These are phyloP conservation scores for Probosciger aterrimus DNA, from an alignment of 2,113 vertebrate genomes.

Conservation along the genomic window DNA sequence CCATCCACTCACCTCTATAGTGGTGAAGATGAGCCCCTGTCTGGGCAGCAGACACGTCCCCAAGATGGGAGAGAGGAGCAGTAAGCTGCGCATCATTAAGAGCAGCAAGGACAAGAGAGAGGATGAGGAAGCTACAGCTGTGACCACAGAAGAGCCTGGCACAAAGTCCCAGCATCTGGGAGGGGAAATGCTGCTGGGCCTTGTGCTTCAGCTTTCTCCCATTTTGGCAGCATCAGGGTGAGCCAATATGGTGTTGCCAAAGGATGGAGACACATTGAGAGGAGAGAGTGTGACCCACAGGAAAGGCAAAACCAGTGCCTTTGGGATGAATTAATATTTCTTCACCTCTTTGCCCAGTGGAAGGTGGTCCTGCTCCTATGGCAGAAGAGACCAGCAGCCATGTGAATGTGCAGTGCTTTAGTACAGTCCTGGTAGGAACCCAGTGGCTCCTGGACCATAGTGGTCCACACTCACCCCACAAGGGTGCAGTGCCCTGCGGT, in stretches of 20 bases:
- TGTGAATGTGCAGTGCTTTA: neutral
- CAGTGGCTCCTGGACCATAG: neutral
- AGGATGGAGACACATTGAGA: neutral
- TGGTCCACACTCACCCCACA: fast-evolving
- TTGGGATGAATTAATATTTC: neutral
- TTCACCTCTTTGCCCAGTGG: neutral
- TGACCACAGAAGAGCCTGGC: neutral
- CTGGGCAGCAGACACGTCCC: neutral
- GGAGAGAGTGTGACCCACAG: too few relatives aligned
- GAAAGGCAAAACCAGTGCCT: neutral
- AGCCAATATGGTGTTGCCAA: neutral
- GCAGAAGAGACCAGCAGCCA: neutral
- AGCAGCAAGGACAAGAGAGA: neutral
- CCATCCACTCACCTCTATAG: neutral
- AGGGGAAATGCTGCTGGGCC: neutral
- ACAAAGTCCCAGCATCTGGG: neutral
- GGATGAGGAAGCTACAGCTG: neutral
- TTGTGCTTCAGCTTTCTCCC: neutral
- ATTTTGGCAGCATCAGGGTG: fast-evolving
- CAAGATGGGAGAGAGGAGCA: neutral
- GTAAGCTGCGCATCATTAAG: neutral
- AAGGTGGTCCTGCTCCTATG: neutral
- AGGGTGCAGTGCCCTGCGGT: fast-evolving
- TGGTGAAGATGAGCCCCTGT: fast-evolving
- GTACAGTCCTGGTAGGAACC: fast-evolving